Conservation (phyloP, 1,140 invertebrate species). For the Colletes gigas region DNA sequence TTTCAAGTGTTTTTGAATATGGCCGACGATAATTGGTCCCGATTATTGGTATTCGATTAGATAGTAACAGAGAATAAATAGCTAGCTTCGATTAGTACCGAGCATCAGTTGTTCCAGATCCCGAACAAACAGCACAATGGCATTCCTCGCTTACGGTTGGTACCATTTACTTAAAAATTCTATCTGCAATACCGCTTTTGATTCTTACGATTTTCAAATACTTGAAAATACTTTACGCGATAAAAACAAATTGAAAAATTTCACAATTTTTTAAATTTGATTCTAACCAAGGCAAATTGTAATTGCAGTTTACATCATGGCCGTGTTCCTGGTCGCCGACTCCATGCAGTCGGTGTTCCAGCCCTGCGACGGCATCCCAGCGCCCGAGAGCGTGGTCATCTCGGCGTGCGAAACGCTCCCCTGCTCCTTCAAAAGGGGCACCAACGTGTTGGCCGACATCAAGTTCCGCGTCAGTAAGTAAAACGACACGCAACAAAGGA, state of each 20-base stretch:
- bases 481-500: no score
- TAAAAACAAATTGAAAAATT: neutral
- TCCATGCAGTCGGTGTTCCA: conserved; percentile 44
- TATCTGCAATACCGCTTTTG: no score
- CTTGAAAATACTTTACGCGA: neutral
- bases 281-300: neutral
- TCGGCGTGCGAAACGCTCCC: conserved; percentile 55
- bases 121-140: conserved; percentile 33
- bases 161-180: neutral
- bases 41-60: conserved; percentile 55
- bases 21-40: neutral
- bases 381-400: conserved; percentile 52
- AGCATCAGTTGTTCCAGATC: neutral
- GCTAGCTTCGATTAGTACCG: neutral
- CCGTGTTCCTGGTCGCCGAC: conserved; percentile 50
- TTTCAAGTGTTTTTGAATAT: conserved; percentile 43
- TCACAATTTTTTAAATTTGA: no score
- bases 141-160: conserved; percentile 36
- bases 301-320: conserved; percentile 56
- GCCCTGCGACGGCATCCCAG: conserved; percentile 39
- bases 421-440: conserved; percentile 58
- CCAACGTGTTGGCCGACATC: conserved; percentile 51
- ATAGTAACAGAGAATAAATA: conserved; percentile 60
- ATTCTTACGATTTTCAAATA: no score
- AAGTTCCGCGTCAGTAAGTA: conserved; percentile 66